phyloP scores from a whole-genome alignment of 2,113 vertebrate genomes.

The Pungitius pungitius region DNA sequence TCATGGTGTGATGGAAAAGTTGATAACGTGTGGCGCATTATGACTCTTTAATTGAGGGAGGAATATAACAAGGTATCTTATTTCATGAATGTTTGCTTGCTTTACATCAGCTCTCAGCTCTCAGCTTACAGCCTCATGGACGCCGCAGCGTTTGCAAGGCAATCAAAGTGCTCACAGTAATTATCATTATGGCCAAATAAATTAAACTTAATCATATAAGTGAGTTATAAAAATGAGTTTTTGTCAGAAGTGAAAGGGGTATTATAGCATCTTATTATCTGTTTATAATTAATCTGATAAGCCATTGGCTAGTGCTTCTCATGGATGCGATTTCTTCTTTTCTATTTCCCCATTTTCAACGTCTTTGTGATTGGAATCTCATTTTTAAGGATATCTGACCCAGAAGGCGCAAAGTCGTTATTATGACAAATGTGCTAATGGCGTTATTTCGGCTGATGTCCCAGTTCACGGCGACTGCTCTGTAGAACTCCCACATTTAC shows the following conservation, averaged over 20 bases:
- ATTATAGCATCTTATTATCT: slow-evolving; percentile 1
- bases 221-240: slow-evolving; percentile 18
- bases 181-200: slow-evolving; percentile 22
- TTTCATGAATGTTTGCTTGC: slow-evolving; percentile 15
- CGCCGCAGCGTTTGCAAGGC: neutral
- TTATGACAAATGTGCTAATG: neutral
- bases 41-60: slow-evolving; percentile 25
- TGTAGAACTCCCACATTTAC: no score
- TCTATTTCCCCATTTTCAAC: neutral
- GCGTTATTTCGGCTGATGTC: neutral
- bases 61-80: slow-evolving; percentile 16
- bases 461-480: neutral
- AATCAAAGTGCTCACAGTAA: neutral
- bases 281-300: slow-evolving; percentile 19
- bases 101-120: slow-evolving; percentile 1
- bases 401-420: slow-evolving; percentile 6
- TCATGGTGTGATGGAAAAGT: slow-evolving; percentile 32
- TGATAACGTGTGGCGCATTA: neutral
- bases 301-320: neutral
- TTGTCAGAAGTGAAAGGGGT: neutral
- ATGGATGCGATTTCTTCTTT: neutral
- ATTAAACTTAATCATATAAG: slow-evolving; percentile 25
- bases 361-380: neutral
- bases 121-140: neutral
- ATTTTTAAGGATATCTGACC: neutral